phyloP scores from a whole-genome alignment of 2,888 invertebrate genomes.

The Megamerina dolium region DNA sequence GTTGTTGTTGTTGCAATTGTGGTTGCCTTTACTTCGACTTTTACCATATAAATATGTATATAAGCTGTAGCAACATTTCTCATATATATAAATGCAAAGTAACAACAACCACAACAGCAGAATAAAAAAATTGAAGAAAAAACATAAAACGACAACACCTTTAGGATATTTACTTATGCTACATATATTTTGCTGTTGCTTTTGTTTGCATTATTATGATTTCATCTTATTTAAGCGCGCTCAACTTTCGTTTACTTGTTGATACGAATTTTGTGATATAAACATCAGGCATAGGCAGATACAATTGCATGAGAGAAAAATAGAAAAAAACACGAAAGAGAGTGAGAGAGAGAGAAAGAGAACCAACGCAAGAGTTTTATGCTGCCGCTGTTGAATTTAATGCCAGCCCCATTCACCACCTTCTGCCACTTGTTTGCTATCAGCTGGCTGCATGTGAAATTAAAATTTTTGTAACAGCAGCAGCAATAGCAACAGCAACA shows the following conservation, averaged over 20 bases:
- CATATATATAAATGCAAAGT: not conserved
- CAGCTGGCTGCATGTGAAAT: slow-evolving; percentile 3
- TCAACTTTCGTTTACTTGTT: slow-evolving; percentile 18
- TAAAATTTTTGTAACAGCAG: too few relatives aligned
- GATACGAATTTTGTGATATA: slow-evolving; percentile 40
- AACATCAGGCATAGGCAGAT: too few relatives aligned
- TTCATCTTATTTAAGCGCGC: slow-evolving; percentile 7
- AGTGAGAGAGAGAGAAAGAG: too few relatives aligned
- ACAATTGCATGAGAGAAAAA: too few relatives aligned
- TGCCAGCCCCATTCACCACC: not conserved
- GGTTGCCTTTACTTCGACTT: not conserved
- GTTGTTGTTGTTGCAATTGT: slow-evolving; percentile 18
- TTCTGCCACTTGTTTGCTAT: not conserved
- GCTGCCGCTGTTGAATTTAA: slow-evolving; percentile 1
- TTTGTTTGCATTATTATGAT: slow-evolving; percentile 36
- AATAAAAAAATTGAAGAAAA: too few relatives aligned
- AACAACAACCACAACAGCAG: slow-evolving; percentile 29
- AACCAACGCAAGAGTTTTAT: too few relatives aligned
- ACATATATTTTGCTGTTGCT: too few relatives aligned
- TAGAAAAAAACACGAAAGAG: too few relatives aligned
- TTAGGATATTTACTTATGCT: too few relatives aligned
- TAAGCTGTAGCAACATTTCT: not conserved
- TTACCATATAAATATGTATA: not conserved
- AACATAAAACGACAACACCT: too few relatives aligned
- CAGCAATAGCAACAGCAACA: slow-evolving; percentile 3